Evolutionary conservation across 2,113 vertebrate species (phyloP), one percentile per base, ranked within the genome.

Genomic region (Picathartes gymnocephalus): DNA sequence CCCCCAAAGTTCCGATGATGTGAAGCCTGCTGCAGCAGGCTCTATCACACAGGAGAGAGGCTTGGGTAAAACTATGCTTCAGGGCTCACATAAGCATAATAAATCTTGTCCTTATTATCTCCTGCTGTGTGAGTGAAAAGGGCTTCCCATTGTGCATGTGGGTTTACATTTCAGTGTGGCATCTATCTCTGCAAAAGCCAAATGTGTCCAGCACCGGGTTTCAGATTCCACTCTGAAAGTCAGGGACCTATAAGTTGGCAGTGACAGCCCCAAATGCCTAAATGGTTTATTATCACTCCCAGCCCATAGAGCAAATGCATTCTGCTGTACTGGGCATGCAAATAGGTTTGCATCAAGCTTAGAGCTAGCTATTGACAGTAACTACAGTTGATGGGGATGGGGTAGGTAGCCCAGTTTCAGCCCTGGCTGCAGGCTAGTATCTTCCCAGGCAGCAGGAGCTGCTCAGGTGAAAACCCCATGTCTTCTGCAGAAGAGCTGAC

Each of bases 211-310:
- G 48, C 35, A 22, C 17, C 33, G 35, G 16, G 18, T 58, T 81
- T 87, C 54, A 65, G 21, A 47, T 61, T 77, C 17, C n/a, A 47
- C 31, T 44, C 37, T 18, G 61, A 81, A 24, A 31, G 15, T 20
- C 24, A 74, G 58, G 24, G 61, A 58, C 22, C 21, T 44, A 0
- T 13, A 40, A 79, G 7, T 1, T 35, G 27, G 10, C 24, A 44
- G 4, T 74, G 51, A 66, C 7, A 48, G 30, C 4, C 9, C 27
- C 56, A 77, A 5, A 3, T 17, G 17, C 27, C 60, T 48, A 21
- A 79, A 66, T 2, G 0, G 0, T 27, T 18, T 28, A 35, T 69
- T n/a, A 47, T 35, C 44, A 13, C 39, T 81, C 15, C 50, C 20
- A 30, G 7, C 12, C 44, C 10, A 19, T 6, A 42, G 28, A 92